Conservation (phyloP, 2,888 invertebrate species). For the Volucella inflata region DNA sequence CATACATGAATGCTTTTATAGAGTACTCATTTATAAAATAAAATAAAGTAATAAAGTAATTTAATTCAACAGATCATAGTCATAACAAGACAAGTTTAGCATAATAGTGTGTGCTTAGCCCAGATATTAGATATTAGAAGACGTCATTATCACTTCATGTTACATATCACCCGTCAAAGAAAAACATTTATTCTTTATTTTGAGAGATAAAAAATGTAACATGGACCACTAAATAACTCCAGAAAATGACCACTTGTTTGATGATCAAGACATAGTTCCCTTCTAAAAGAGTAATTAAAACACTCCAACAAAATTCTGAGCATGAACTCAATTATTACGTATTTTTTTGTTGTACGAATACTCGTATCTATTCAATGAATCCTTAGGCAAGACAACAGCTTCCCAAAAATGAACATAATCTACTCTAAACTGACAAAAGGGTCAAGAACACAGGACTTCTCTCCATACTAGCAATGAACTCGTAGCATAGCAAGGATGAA, state of each 20-base stretch:
- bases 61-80: no score
- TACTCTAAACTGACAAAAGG: constrained; percentile 58
- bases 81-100: no score
- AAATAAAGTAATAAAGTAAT: no score
- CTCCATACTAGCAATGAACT: constrained; percentile 34
- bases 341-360: constrained; percentile 20
- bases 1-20: no score
- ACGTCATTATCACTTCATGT: no score
- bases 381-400: constrained; percentile 62
- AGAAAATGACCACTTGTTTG: constrained; percentile 14
- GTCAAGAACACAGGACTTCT: constrained; percentile 50
- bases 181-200: background rate
- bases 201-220: background rate
- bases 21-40: no score
- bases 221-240: background rate
- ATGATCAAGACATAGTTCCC: constrained; percentile 12
- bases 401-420: constrained; percentile 58
- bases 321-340: constrained; percentile 47
- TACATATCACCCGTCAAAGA: background rate
- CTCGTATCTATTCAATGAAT: constrained; percentile 45
- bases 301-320: constrained; percentile 27
- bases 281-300: constrained; percentile 53
- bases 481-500: constrained; percentile 50
- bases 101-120: no score
- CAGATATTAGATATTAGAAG: no score